Evolutionary conservation across 2,113 vertebrate genomes (phyloP).

Genomic region (Gasterosteus nipponicus): DNA sequence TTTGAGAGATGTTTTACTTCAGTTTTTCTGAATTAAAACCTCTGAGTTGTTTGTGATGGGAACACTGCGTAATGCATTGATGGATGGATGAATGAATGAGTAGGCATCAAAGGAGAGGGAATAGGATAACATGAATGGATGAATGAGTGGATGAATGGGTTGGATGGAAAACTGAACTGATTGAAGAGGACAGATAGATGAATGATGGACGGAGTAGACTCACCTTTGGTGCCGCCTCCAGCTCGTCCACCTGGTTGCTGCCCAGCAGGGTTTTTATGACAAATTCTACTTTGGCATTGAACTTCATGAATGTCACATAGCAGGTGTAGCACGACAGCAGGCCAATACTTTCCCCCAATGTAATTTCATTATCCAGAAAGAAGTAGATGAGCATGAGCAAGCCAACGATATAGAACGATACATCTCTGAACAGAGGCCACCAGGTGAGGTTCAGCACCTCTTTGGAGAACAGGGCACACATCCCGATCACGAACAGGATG

Average conservation of each 20-base stretch:
- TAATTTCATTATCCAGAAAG: slow-evolving; percentile 96
- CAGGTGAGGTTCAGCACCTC: slow-evolving; percentile 96
- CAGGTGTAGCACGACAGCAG: slow-evolving; percentile 86
- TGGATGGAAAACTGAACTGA: slow-evolving; percentile 11
- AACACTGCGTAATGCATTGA: background rate
- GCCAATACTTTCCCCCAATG: slow-evolving; percentile 86
- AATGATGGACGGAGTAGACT: slow-evolving; percentile 43
- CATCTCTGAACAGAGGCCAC: slow-evolving; percentile 98
- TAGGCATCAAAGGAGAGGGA: background rate
- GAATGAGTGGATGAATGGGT: slow-evolving; percentile 18
- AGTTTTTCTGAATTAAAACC: background rate
- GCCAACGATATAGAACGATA: slow-evolving; percentile 95
- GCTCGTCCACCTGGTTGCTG: slow-evolving; percentile 90
- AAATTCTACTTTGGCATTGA: slow-evolving; percentile 88
- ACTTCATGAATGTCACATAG: slow-evolving; percentile 98
- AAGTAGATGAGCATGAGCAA: slow-evolving; percentile 96
- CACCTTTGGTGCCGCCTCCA: slow-evolving; percentile 90
- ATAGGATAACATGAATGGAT: background rate
- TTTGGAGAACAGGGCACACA: slow-evolving; percentile 97
- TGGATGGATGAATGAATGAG: background rate
- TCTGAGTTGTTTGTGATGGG: slow-evolving; percentile 8
- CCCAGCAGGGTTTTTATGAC: slow-evolving; percentile 85
- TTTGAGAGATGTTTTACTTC: background rate
- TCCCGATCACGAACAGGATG: slow-evolving; percentile 98
- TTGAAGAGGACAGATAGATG: background rate